Conservation (phyloP, 92 coral and sea anemone species). For the Paramuricea clavata region DNA sequence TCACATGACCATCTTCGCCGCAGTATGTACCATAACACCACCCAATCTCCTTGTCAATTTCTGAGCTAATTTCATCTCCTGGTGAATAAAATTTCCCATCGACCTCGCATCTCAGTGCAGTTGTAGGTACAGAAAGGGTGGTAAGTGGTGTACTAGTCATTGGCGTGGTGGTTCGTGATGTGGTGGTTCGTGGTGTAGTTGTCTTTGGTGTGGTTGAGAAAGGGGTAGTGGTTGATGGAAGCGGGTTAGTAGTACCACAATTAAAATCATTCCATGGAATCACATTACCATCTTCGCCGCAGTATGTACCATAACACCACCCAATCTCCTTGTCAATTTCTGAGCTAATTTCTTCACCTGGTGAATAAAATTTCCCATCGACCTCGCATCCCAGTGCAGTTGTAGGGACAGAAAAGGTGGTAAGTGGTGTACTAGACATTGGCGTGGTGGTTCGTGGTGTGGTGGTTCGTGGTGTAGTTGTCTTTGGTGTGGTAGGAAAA, state of each 20-base stretch:
- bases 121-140: neutral
- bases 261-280: neutral
- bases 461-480: no score
- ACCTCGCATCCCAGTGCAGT: neutral
- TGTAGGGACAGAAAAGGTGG: neutral
- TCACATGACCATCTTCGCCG: neutral
- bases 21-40: slow-evolving; percentile 5
- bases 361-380: neutral
- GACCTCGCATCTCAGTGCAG: neutral
- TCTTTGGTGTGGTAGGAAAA: neutral
- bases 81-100: neutral
- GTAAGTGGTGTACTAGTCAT: neutral
- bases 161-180: neutral
- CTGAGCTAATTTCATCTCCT: neutral
- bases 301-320: neutral
- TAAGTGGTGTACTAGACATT: neutral
- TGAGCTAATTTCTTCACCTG: neutral
- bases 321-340: neutral
- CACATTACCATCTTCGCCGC: neutral
- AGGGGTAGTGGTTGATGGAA: neutral
- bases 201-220: neutral
- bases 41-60: neutral
- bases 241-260: neutral
- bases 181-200: no score
- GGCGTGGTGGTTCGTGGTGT: no score